phyloP scores from a whole-genome alignment of 2,888 invertebrate species.

The Drosophila robusta region DNA sequence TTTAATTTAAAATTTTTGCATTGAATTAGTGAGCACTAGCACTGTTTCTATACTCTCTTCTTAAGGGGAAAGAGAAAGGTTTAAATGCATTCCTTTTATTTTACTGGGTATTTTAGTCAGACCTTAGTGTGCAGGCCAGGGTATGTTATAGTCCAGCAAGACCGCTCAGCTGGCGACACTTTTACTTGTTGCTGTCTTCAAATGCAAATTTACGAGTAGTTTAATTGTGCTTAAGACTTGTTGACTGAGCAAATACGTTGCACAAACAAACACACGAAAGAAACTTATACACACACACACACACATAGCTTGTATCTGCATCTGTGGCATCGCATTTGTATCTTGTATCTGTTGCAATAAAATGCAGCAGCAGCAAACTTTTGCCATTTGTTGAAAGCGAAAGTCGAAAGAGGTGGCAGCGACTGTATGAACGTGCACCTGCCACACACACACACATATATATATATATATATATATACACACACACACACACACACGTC shows the following conservation, averaged over 20 bases:
- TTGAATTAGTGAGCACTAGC: too few species aligned
- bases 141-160: constrained; percentile 7
- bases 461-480: too few species aligned
- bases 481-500: constrained; percentile 23
- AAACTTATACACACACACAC: not conserved
- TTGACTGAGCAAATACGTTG: constrained; percentile 1
- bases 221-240: constrained; percentile 38
- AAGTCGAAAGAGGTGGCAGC: constrained; percentile 45
- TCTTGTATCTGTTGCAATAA: constrained; percentile 56
- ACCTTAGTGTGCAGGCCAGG: not conserved
- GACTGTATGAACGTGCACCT: constrained; percentile 55
- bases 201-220: constrained; percentile 19
- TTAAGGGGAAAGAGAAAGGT: too few species aligned
- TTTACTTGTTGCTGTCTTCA: constrained; percentile 23
- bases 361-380: constrained; percentile 63
- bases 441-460: constrained; percentile 28
- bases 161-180: not conserved
- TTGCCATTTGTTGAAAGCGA: constrained; percentile 59
- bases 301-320: constrained; percentile 30
- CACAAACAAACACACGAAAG: constrained; percentile 14
- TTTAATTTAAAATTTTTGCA: too few species aligned
- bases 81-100: too few species aligned
- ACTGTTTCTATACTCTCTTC: too few species aligned
- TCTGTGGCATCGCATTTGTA: constrained; percentile 47
- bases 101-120: too few species aligned